Evolutionary conservation across 2,113 vertebrate genomes (phyloP).

Genomic region (Colinus virginianus): DNA sequence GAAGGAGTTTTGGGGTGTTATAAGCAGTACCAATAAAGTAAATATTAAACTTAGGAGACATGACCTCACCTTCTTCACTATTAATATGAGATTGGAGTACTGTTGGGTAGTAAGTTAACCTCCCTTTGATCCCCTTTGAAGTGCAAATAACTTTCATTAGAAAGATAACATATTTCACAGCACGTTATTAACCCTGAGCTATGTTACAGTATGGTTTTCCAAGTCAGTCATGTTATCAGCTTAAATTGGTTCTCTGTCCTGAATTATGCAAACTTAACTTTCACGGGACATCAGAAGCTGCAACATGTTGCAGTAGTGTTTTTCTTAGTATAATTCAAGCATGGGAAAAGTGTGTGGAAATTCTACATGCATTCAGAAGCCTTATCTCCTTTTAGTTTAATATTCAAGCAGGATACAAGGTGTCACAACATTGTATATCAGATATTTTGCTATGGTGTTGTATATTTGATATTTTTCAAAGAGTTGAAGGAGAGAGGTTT

Average conservation of each 20-base stretch:
- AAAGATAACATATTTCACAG: neutral
- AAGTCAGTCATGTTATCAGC: neutral
- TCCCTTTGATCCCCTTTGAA: neutral
- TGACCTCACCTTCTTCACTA: neutral
- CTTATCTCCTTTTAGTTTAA: neutral
- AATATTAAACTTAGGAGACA: neutral
- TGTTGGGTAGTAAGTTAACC: neutral
- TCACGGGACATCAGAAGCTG: neutral
- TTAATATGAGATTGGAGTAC: neutral
- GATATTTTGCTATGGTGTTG: neutral
- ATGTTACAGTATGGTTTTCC: neutral
- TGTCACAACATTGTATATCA: neutral
- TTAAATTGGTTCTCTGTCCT: neutral
- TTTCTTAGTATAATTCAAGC: neutral
- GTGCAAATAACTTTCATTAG: conserved; percentile 14
- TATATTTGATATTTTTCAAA: neutral
- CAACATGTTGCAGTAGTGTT: neutral
- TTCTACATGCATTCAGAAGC: neutral
- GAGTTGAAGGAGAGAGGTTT: neutral
- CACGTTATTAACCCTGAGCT: neutral
- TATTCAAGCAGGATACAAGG: neutral
- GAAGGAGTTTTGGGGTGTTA: neutral
- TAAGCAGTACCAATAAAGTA: neutral
- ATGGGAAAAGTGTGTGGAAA: neutral
- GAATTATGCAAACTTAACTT: neutral